These are phyloP conservation scores for Baronia brevicornis DNA, from an alignment of 2,888 invertebrate species.

Conservation along the genomic window DNA sequence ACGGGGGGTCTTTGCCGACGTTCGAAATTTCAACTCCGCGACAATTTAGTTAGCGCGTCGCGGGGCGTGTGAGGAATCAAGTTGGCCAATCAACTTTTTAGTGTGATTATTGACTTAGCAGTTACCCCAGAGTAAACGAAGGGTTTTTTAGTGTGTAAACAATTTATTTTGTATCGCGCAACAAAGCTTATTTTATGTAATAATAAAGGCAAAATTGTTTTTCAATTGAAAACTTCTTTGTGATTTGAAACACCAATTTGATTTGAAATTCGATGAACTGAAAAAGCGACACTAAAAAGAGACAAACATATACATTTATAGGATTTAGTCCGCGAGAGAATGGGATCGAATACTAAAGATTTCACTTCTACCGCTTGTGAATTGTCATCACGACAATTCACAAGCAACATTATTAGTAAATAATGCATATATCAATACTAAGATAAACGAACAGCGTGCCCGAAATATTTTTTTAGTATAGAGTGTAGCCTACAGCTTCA, in stretches of 20 bases:
- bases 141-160: slow-evolving; percentile 32
- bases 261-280: too few relatives aligned
- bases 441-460: too few relatives aligned
- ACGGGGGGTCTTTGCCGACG: slow-evolving; percentile 41
- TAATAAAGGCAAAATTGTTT: not conserved
- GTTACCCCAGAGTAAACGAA: slow-evolving; percentile 26
- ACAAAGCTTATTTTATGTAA: slow-evolving; percentile 5
- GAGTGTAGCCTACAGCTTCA: too few relatives aligned
- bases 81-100: slow-evolving; percentile 49
- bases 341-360: too few relatives aligned
- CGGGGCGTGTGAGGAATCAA: slow-evolving; percentile 41
- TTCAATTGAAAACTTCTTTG: not conserved
- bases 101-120: slow-evolving; percentile 43
- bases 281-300: too few relatives aligned
- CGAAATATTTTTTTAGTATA: too few relatives aligned
- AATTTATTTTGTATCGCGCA: slow-evolving; percentile 24
- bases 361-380: too few relatives aligned
- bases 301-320: too few relatives aligned
- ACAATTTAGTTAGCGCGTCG: slow-evolving; percentile 49
- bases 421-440: too few relatives aligned
- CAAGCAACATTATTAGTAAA: too few relatives aligned
- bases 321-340: too few relatives aligned
- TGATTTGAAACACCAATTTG: not conserved
- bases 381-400: too few relatives aligned
- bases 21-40: slow-evolving; percentile 57